Evolutionary conservation across 2,888 invertebrate genomes (phyloP).

Genomic region (Tortricodes alternella): DNA sequence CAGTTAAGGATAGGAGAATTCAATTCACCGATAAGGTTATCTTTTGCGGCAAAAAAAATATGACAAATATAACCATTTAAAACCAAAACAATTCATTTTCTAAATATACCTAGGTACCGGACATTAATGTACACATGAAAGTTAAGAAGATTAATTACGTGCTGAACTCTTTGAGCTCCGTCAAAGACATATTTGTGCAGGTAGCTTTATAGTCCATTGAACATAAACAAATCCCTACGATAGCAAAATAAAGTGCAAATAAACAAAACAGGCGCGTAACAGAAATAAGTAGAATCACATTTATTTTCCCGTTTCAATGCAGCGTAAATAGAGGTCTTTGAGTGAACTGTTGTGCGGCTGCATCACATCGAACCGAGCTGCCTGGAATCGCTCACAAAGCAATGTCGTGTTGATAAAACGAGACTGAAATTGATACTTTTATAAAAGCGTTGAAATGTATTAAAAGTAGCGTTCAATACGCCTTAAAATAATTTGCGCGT

Average conservation of each 20-base stretch:
- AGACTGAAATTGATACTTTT: background rate
- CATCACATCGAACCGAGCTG: background rate
- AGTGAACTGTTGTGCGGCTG: background rate
- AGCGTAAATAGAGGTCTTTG: background rate
- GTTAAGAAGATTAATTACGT: no score
- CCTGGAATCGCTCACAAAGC: background rate
- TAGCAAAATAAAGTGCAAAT: background rate
- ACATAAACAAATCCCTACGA: background rate
- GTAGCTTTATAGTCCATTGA: background rate
- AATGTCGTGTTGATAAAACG: background rate
- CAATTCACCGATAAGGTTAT: no score
- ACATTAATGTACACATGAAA: no score
- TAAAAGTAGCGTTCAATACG: slow-evolving; percentile 3
- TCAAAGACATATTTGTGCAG: no score
- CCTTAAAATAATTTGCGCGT: slow-evolving; percentile 17
- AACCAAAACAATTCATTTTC: no score
- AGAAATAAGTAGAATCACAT: background rate
- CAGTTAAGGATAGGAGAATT: no score
- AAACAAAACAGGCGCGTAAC: background rate
- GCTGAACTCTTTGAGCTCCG: no score
- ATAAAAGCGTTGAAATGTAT: background rate
- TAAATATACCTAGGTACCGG: no score
- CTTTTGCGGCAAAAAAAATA: no score
- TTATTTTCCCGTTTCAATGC: background rate
- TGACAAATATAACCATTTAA: no score